phyloP scores from a whole-genome alignment of 35 echinoderm and acorn worm genomes.

The Apostichopus parvimensis region DNA sequence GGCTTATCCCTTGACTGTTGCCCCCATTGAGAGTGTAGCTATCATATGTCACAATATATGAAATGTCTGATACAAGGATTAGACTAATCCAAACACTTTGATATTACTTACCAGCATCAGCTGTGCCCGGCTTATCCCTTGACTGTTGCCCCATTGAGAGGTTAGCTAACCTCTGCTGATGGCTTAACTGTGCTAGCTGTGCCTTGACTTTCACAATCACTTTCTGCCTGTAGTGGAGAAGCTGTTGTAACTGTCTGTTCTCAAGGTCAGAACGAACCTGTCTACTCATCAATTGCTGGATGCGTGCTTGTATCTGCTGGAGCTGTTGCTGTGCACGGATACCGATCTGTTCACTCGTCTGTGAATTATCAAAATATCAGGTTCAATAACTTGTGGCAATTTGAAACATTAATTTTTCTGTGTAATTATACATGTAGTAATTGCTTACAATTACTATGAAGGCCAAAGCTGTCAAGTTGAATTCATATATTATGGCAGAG shows the following conservation, averaged over 20 bases:
- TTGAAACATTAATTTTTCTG: too few species aligned
- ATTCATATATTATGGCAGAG: too few species aligned
- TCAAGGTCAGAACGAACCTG: slow-evolving; percentile 50
- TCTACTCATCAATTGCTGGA: slow-evolving; percentile 56
- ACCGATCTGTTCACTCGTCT: slow-evolving; percentile 67
- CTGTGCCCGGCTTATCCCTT: neutral
- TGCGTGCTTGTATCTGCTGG: slow-evolving; percentile 72
- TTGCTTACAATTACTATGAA: too few species aligned
- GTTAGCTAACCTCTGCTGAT: neutral
- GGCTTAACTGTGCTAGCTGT: slow-evolving; percentile 15
- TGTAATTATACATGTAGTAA: too few species aligned
- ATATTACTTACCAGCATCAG: slow-evolving; percentile 8
- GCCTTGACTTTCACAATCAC: slow-evolving; percentile 50
- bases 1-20: slow-evolving; percentile 2
- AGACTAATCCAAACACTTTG: neutral
- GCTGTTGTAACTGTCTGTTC: slow-evolving; percentile 73
- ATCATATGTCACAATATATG: too few species aligned
- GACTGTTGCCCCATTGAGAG: neutral
- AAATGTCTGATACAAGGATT: too few species aligned
- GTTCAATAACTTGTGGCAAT: too few species aligned
- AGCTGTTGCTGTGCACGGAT: slow-evolving; percentile 76
- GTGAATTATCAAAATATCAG: neutral
- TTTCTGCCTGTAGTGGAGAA: slow-evolving; percentile 65
- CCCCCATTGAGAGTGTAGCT: too few species aligned
- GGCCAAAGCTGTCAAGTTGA: too few species aligned